phyloP scores from a whole-genome alignment of 2,113 vertebrate species.

The Paramormyrops kingsleyae region DNA sequence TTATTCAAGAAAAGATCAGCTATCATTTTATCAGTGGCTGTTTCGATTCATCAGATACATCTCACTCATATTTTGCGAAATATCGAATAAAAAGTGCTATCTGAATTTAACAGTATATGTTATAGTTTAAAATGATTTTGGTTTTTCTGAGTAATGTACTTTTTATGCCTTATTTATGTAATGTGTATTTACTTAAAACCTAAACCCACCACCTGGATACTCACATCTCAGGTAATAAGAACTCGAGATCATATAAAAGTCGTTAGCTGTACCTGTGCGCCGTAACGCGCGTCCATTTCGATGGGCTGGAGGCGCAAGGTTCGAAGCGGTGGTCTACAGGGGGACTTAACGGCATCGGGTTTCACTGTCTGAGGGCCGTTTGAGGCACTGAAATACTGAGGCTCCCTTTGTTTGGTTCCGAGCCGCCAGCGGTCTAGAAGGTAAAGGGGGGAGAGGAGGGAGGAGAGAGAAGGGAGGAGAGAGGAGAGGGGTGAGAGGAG shows the following conservation, averaged over 20 bases:
- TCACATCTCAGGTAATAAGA: not conserved
- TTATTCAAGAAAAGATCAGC: not conserved
- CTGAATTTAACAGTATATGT: not conserved
- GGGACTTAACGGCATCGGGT: slow-evolving; percentile 30
- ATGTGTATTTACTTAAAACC: not conserved
- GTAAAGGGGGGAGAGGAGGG: slow-evolving; percentile 32
- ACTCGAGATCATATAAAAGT: not conserved
- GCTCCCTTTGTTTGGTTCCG: slow-evolving; percentile 35
- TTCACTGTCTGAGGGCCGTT: slow-evolving; percentile 31
- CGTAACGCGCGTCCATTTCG: not conserved
- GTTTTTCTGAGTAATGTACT: not conserved
- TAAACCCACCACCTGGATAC: not conserved
- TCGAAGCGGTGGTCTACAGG: slow-evolving; percentile 17
- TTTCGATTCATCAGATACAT: not conserved
- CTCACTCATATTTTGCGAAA: not conserved
- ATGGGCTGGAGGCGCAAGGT: not conserved
- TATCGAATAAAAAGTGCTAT: not conserved
- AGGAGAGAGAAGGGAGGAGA: slow-evolving; percentile 24
- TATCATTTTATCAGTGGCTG: not conserved
- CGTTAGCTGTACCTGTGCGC: not conserved
- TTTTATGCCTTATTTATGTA: not conserved
- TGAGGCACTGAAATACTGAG: slow-evolving; percentile 31
- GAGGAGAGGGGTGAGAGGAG: slow-evolving; percentile 16
- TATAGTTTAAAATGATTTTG: not conserved
- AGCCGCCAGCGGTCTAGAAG: slow-evolving; percentile 3